Evolutionary conservation across 1,140 invertebrate species (phyloP).

Genomic region (Drosophila kanapiae): DNA sequence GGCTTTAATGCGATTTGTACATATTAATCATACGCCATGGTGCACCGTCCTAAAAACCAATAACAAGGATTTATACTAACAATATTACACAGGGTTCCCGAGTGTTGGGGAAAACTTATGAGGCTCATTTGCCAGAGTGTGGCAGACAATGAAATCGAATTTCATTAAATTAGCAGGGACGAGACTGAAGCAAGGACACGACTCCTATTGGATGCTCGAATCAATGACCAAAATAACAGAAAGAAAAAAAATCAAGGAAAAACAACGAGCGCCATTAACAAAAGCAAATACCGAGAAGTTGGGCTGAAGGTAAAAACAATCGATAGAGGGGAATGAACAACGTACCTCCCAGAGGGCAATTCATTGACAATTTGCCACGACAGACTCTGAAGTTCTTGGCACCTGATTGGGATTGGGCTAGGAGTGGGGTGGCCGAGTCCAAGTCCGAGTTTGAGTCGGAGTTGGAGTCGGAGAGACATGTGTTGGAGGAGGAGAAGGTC

Average conservation of each 20-base stretch:
- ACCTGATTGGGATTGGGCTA: conserved; percentile 43
- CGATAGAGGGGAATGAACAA: conserved; percentile 33
- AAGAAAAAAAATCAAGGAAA: background rate
- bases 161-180: conserved; percentile 54
- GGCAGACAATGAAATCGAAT: conserved; percentile 61
- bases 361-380: conserved; percentile 69
- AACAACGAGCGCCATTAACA: conserved; percentile 46
- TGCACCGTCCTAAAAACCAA: conserved; percentile 53
- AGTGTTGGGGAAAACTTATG: conserved; percentile 24
- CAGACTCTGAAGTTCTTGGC: conserved; percentile 41
- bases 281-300: conserved; percentile 33
- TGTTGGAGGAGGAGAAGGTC: conserved; percentile 33
- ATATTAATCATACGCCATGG: conserved; percentile 78
- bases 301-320: conserved; percentile 58
- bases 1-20: conserved; percentile 72
- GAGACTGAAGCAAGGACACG: conserved; percentile 30
- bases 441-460: background rate
- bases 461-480: conserved; percentile 12
- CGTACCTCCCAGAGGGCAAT: conserved; percentile 42
- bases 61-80: conserved; percentile 60
- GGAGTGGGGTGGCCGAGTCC: background rate
- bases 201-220: conserved; percentile 49
- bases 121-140: conserved; percentile 63
- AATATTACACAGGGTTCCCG: conserved; percentile 15
- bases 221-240: conserved; percentile 63